Base-by-base conservation (phyloP, 2,113 vertebrate genomes). In the Chloroceryle aenea region DNA sequence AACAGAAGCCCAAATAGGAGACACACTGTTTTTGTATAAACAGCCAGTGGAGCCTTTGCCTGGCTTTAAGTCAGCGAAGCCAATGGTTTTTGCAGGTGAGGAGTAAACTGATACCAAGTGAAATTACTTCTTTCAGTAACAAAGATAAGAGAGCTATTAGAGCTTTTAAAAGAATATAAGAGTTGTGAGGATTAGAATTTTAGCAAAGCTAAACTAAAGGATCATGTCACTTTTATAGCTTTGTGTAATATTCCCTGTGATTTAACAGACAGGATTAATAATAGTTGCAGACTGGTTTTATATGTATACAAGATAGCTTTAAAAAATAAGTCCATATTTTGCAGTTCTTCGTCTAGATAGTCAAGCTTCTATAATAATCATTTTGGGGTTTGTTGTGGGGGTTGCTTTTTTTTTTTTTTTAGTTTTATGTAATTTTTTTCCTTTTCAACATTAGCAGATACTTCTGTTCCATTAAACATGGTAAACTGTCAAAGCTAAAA, bases 1-100 rank as follows among this genome's bases (percentile, higher is more conserved):
- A 94, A 99, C 99, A n/a, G 99, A 99, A 97, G 99, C 99, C 55
- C 99, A 99, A 98, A 98, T 99, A 97, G 99, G 99, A 95, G 99
- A 99, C 97, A 99, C 99, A 1, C 97, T 99, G 25, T 98, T 98
- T 98, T 98, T 98, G 92, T 98, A 98, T 85, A 99, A 99, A 17
- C 98, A 98, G 82, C 99, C 99, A 17, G 99, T 99, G 95, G 98
- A 99, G 56, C 97, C 99, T 85, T 98, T 99, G 81, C 99, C 99
- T 45, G 99, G 99, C 55, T 99, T 99, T 94, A 99, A 99, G 97
- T 99, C 99, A 59, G 99, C 98, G 90, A 99, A 99, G 96, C 98
- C 99, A 96, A 99, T 99, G 99, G 99, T 99, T 87, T 99, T 99
- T 97, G 99, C 99, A 98, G 99, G 99, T 99, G 97, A 98, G 98